phyloP scores from a whole-genome alignment of 2,797 vertebrate genomes.

The Microhierax caerulescens region DNA sequence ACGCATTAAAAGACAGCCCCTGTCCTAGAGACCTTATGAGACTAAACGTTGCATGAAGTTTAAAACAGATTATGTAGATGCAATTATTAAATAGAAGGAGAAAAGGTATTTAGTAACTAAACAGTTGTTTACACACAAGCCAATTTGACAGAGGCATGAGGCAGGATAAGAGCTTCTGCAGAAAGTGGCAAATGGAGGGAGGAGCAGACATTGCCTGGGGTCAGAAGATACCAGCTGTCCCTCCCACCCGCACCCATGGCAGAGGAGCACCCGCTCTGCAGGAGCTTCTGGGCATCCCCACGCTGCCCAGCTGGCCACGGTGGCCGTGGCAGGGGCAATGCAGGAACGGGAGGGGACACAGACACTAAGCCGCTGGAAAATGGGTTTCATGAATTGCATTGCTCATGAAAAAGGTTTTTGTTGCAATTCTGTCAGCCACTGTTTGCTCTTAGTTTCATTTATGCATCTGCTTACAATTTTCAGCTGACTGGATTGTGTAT shows the following conservation, averaged over 20 bases:
- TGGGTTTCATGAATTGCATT: background rate
- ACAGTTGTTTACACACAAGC: background rate
- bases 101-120: background rate
- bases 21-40: background rate
- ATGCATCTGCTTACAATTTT: background rate
- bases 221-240: background rate
- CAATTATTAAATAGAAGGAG: background rate
- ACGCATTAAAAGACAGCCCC: background rate
- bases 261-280: background rate
- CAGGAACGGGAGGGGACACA: background rate
- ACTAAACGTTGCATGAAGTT: background rate
- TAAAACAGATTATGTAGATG: background rate
- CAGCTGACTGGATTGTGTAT: background rate
- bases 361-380: background rate
- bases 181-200: background rate
- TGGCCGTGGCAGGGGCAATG: background rate
- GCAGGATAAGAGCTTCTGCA: background rate
- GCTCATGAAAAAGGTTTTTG: background rate
- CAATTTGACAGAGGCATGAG: background rate
- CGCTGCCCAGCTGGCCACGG: background rate
- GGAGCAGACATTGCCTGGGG: background rate
- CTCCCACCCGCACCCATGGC: fast-evolving
- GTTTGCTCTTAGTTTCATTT: background rate
- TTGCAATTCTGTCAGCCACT: background rate
- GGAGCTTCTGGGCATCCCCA: background rate